Evolutionary conservation across 2,888 invertebrate genomes (phyloP).

Genomic region (Apamea anceps): DNA sequence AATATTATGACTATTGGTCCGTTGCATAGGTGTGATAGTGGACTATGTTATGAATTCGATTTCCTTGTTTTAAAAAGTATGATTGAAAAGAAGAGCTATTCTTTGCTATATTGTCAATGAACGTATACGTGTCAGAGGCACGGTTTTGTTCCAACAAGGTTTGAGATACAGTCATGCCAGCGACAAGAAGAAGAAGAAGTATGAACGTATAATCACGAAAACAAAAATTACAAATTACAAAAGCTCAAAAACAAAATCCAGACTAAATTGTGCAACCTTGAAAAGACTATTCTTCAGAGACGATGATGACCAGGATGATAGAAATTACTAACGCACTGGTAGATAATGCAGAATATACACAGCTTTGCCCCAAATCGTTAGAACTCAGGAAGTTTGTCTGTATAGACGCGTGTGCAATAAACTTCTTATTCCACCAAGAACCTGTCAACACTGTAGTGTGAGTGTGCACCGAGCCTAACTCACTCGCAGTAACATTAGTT

Average conservation of each 20-base stretch:
- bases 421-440: background rate
- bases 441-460: background rate
- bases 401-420: background rate
- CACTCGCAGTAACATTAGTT: slow-evolving; percentile 39
- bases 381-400: background rate
- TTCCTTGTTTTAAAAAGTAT: slow-evolving; percentile 45
- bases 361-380: background rate
- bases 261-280: background rate
- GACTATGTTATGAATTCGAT: slow-evolving; percentile 34
- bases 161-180: too few relatives aligned
- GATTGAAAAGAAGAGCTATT: background rate
- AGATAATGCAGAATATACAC: background rate
- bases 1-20: slow-evolving; percentile 66
- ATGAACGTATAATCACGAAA: too few relatives aligned
- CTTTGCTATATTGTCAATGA: background rate
- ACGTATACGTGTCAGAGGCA: background rate
- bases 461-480: slow-evolving; percentile 4
- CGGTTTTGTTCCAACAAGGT: background rate
- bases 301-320: background rate
- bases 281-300: too few relatives aligned
- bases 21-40: slow-evolving; percentile 27
- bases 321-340: too few relatives aligned
- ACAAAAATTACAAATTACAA: too few relatives aligned
- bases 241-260: too few relatives aligned
- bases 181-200: too few relatives aligned